These are phyloP conservation scores for Psittacara wagleri DNA, from an alignment of 2,113 vertebrate genomes.

Conservation along the genomic window DNA sequence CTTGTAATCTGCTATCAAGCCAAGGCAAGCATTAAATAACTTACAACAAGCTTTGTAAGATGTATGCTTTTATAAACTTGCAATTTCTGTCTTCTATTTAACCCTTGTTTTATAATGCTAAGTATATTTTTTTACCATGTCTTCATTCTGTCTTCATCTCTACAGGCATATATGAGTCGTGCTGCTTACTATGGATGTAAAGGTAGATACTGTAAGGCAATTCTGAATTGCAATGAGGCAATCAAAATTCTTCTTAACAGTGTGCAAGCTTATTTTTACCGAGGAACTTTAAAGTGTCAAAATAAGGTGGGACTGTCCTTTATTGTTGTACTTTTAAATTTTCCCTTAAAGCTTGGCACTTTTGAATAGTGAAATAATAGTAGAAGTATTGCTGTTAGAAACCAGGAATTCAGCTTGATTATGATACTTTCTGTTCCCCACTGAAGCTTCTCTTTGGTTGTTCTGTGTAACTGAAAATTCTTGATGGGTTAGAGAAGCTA, in stretches of 20 bases:
- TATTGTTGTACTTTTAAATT: not conserved
- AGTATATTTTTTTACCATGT: not conserved
- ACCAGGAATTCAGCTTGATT: not conserved
- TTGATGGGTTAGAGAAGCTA: not conserved
- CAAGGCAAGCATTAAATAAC: not conserved
- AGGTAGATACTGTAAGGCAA: conserved; percentile 79
- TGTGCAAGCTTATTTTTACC: conserved; percentile 72
- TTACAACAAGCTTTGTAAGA: not conserved
- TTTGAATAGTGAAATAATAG: not conserved
- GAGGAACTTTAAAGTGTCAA: conserved; percentile 79
- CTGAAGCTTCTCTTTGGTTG: not conserved
- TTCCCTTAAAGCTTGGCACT: not conserved
- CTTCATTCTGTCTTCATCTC: not conserved
- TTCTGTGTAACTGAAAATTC: not conserved
- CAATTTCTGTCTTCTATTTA: not conserved
- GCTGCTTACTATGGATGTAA: conserved; percentile 76
- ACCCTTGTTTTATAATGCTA: not conserved
- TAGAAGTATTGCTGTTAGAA: not conserved
- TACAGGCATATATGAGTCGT: conserved; percentile 78
- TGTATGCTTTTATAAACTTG: not conserved
- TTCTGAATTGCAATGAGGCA: conserved; percentile 81
- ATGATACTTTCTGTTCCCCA: not conserved
- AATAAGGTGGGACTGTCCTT: conserved; percentile 64
- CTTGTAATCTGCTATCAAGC: not conserved
- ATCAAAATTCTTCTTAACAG: conserved; percentile 76